Evolutionary conservation across 2,797 vertebrate species (phyloP).

Genomic region (Smutsia gigantea): DNA sequence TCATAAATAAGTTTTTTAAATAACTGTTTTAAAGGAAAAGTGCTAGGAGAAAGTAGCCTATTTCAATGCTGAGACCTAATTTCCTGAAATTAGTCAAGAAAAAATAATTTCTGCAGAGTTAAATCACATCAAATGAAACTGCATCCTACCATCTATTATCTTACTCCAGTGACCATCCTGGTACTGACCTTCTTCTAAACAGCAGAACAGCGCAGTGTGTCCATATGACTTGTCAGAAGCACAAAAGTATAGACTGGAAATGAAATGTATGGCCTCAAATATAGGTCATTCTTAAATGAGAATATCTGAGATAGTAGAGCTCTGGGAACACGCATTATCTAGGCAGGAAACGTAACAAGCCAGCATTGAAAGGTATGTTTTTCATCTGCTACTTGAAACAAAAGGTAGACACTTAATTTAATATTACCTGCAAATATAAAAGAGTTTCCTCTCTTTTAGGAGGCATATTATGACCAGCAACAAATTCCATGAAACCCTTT

Average conservation of each 20-base stretch:
- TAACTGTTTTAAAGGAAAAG: constrained; percentile 23
- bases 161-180: neutral
- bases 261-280: neutral
- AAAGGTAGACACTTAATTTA: constrained; percentile 59
- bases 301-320: neutral
- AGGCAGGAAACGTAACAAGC: neutral
- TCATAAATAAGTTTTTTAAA: constrained; percentile 40
- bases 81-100: constrained; percentile 40
- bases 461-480: constrained; percentile 61
- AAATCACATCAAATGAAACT: neutral
- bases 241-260: neutral
- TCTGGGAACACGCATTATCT: neutral
- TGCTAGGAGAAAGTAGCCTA: neutral
- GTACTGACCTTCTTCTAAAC: neutral
- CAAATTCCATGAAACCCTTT: constrained; percentile 57
- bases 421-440: constrained; percentile 64
- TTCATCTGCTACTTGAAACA: constrained; percentile 50
- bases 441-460: constrained; percentile 55
- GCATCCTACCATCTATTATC: neutral
- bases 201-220: neutral
- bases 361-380: neutral
- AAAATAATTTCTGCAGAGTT: neutral
- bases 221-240: neutral
- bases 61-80: neutral
- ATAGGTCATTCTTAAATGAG: neutral